These are phyloP conservation scores for Ryuthela nishihirai DNA, from an alignment of 2,888 invertebrate species.

Conservation along the genomic window DNA sequence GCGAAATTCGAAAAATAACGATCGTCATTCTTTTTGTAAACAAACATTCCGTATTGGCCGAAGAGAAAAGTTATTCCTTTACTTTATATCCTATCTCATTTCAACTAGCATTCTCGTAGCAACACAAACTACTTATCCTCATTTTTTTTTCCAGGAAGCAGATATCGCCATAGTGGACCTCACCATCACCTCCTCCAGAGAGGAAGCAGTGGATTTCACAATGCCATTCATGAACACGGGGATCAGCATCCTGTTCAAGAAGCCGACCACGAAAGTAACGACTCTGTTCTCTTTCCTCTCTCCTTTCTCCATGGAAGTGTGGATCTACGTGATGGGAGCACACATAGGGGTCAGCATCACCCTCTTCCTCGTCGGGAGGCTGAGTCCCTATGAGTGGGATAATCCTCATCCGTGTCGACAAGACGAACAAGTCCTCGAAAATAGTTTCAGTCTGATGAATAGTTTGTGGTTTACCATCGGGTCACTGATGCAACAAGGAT, in stretches of 20 bases:
- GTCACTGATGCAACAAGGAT: conserved; percentile 92
- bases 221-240: conserved; percentile 59
- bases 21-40: no score
- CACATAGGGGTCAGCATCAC: conserved; percentile 76
- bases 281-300: conserved; percentile 88
- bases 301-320: conserved; percentile 82
- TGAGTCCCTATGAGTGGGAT: conserved; percentile 56
- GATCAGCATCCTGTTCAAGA: conserved; percentile 83
- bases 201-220: conserved; percentile 57
- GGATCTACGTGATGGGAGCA: conserved; percentile 77
- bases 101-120: no score
- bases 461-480: conserved; percentile 98
- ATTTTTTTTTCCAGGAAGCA: conserved; percentile 48
- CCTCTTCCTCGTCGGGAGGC: conserved; percentile 57
- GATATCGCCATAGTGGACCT: conserved; percentile 58
- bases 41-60: no score
- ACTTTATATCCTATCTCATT: no score
- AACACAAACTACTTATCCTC: no score
- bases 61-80: no score
- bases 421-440: conserved; percentile 69
- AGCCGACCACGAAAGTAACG: conserved; percentile 79
- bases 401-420: conserved; percentile 68
- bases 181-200: conserved; percentile 57
- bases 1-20: no score
- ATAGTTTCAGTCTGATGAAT: conserved; percentile 88